Evolutionary conservation across 2,888 invertebrate genomes (phyloP).

Genomic region (Microplitis deprimator): DNA sequence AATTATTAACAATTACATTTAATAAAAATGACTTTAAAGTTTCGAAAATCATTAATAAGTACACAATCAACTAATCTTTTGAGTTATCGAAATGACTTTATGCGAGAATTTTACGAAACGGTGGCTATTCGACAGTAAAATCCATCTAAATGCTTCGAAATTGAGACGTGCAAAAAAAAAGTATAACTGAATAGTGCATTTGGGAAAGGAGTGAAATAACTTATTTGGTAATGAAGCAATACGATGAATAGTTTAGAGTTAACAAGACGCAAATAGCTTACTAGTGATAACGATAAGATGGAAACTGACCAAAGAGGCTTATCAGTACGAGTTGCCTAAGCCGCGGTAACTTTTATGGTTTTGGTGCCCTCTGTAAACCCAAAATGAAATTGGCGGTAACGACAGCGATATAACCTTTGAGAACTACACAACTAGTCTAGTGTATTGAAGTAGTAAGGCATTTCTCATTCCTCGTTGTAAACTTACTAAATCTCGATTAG

Average conservation of each 20-base stretch:
- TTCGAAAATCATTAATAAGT: too few relatives aligned
- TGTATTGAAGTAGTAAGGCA: not conserved
- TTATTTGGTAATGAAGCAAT: constrained; percentile 53
- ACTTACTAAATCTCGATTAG: constrained; percentile 42
- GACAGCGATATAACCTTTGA: constrained; percentile 33
- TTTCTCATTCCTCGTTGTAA: constrained; percentile 21
- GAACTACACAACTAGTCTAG: not conserved
- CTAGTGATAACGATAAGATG: constrained; percentile 66
- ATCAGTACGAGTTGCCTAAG: constrained; percentile 26
- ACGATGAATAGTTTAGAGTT: constrained; percentile 61
- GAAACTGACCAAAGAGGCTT: constrained; percentile 36
- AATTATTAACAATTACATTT: too few relatives aligned
- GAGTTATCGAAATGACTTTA: too few relatives aligned
- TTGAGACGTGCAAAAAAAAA: too few relatives aligned
- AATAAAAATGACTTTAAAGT: too few relatives aligned
- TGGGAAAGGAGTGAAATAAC: too few relatives aligned
- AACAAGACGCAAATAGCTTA: constrained; percentile 70
- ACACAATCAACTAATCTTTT: too few relatives aligned
- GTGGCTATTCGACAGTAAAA: too few relatives aligned
- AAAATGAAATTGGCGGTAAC: constrained; percentile 29
- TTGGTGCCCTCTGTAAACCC: not conserved
- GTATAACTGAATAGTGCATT: too few relatives aligned
- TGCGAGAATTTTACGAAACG: too few relatives aligned
- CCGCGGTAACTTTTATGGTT: constrained; percentile 33
- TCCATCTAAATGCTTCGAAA: too few relatives aligned